These are phyloP conservation scores for Champsocephalus esox DNA, from an alignment of 2,797 vertebrate species.

Conservation along the genomic window DNA sequence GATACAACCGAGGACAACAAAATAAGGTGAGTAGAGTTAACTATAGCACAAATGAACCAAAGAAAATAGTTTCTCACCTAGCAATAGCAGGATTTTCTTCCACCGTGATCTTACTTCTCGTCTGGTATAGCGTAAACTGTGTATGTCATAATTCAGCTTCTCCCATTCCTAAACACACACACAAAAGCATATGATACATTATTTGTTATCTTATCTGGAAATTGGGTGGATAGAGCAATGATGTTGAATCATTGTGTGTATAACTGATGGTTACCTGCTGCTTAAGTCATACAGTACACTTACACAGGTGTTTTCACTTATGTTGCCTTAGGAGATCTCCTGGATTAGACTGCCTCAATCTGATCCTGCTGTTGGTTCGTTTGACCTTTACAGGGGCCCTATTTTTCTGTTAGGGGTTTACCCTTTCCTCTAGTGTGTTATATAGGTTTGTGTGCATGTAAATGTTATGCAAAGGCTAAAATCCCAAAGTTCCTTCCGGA, in stretches of 20 bases:
- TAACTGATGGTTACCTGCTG: not conserved
- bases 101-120: constrained; percentile 90
- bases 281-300: not conserved
- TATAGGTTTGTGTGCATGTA: too few relatives aligned
- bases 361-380: not conserved
- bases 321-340: not conserved
- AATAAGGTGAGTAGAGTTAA: not conserved
- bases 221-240: not conserved
- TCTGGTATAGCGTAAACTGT: constrained; percentile 85
- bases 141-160: constrained; percentile 94
- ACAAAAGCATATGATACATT: constrained; percentile 15
- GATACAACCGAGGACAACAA: not conserved
- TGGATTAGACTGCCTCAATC: too few relatives aligned
- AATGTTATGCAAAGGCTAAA: too few relatives aligned
- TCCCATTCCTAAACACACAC: constrained; percentile 89
- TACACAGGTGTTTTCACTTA: not conserved
- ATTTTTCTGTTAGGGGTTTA: too few relatives aligned
- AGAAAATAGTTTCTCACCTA: constrained; percentile 82
- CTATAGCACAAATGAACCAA: not conserved
- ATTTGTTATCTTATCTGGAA: not conserved
- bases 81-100: constrained; percentile 91
- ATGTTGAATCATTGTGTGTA: not conserved
- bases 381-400: too few relatives aligned
- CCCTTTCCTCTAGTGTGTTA: too few relatives aligned
- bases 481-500: too few relatives aligned